These are phyloP conservation scores for Clanis bilineata DNA, from an alignment of 2,888 invertebrate genomes.

Conservation along the genomic window DNA sequence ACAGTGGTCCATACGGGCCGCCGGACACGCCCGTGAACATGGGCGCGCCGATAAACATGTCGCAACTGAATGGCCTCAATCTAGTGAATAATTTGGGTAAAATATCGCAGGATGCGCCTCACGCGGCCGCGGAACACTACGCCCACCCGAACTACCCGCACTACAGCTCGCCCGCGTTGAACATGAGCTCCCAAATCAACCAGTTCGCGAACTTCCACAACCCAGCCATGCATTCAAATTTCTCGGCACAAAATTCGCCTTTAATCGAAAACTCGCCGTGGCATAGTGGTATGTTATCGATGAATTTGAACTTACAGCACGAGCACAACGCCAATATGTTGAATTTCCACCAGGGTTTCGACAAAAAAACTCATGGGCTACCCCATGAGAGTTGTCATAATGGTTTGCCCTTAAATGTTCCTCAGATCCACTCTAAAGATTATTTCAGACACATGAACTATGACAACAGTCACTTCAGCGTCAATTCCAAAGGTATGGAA, in stretches of 20 bases:
- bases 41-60: slow-evolving; percentile 55
- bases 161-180: slow-evolving; percentile 45
- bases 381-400: slow-evolving; percentile 21
- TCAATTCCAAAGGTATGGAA: slow-evolving; percentile 30
- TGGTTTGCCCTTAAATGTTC: slow-evolving; percentile 47
- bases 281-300: slow-evolving; percentile 54
- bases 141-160: slow-evolving; percentile 49
- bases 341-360: slow-evolving; percentile 34
- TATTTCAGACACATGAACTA: slow-evolving; percentile 39
- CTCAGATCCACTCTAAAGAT: slow-evolving; percentile 51
- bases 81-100: slow-evolving; percentile 58
- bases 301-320: slow-evolving; percentile 53
- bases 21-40: slow-evolving; percentile 60
- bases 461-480: slow-evolving; percentile 30
- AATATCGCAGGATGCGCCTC: slow-evolving; percentile 47
- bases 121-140: slow-evolving; percentile 43
- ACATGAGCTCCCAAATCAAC: slow-evolving; percentile 46
- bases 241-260: slow-evolving; percentile 38
- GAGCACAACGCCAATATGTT: slow-evolving; percentile 33
- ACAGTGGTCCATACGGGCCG: slow-evolving; percentile 63
- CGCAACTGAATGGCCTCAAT: slow-evolving; percentile 48
- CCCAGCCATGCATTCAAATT: slow-evolving; percentile 43
- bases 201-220: slow-evolving; percentile 51
- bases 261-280: slow-evolving; percentile 39
- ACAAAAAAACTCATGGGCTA: slow-evolving; percentile 25